phyloP scores from a whole-genome alignment of 2,888 invertebrate genomes.

The Calephelis perditalis region DNA sequence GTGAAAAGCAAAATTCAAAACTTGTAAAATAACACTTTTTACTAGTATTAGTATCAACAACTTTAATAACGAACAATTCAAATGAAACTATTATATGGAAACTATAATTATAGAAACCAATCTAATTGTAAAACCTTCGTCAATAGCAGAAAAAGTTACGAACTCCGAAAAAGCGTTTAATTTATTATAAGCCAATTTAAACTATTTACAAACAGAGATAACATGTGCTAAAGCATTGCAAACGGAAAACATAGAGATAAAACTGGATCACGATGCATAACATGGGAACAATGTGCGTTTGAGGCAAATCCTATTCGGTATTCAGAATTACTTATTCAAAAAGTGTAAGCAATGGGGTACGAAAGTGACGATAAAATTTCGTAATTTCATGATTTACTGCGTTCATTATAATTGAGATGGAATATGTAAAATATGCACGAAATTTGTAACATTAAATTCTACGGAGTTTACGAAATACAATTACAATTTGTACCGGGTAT shows the following conservation, averaged over 20 bases:
- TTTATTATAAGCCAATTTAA: constrained; percentile 10
- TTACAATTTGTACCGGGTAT: constrained; percentile 74
- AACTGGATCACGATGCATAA: constrained; percentile 27
- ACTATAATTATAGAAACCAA: constrained; percentile 20
- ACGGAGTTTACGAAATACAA: constrained; percentile 59
- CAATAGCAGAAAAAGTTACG: constrained; percentile 19
- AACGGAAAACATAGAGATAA: constrained; percentile 37
- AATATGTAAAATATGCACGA: constrained; percentile 46
- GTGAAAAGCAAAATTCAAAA: constrained; percentile 10
- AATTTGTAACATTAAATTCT: constrained; percentile 53
- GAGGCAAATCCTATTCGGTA: constrained; percentile 27
- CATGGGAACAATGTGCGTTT: constrained; percentile 24
- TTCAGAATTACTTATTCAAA: constrained; percentile 1
- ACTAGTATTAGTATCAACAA: background rate
- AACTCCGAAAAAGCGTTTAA: constrained; percentile 3
- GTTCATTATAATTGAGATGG: constrained; percentile 44
- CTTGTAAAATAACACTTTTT: background rate
- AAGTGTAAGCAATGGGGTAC: constrained; percentile 12
- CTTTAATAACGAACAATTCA: constrained; percentile 16
- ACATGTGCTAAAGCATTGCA: constrained; percentile 65
- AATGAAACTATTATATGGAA: constrained; percentile 4
- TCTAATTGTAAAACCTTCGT: constrained; percentile 15
- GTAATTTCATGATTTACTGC: constrained; percentile 30
- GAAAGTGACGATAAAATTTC: constrained; percentile 51
- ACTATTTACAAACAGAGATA: constrained; percentile 19